Percentiles rank a stretch among this genome's conserved stretches.
Conservation (phyloP, 2,113 vertebrate genomes). For the Tylochromis polylepis region DNA sequence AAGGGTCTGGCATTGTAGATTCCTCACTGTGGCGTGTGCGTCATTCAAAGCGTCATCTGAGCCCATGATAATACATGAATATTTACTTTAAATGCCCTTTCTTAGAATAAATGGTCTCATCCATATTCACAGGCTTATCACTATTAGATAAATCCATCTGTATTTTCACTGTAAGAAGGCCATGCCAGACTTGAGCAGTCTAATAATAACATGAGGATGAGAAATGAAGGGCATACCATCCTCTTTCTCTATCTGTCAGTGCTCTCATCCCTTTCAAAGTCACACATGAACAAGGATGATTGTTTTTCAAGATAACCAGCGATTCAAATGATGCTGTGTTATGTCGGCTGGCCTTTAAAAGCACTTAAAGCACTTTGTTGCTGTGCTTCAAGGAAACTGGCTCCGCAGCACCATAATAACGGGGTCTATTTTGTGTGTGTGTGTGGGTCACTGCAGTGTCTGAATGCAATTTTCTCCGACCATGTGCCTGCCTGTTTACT, state of each 20-base stretch:
- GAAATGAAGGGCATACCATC: background rate
- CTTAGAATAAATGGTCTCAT: background rate
- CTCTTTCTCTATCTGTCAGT: background rate
- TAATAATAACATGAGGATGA: slow-evolving; percentile 1
- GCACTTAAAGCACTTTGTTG: slow-evolving; percentile 27
- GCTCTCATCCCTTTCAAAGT: background rate
- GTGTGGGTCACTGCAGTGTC: background rate
- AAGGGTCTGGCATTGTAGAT: background rate
- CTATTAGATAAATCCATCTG: background rate
- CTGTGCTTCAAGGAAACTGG: slow-evolving; percentile 21
- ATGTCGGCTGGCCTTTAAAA: slow-evolving; percentile 36
- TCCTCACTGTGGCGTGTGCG: background rate
- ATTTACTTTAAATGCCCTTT: background rate
- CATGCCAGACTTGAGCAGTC: background rate
- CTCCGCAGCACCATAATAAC: slow-evolving; percentile 2
- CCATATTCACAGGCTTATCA: background rate
- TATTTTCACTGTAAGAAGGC: background rate
- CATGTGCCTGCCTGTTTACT: background rate
- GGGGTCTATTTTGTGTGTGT: background rate
- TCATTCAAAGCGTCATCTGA: background rate
- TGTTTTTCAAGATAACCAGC: slow-evolving; percentile 10
- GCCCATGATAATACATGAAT: background rate
- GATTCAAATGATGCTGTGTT: background rate
- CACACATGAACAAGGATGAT: background rate
- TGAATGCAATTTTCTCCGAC: background rate